Base-by-base conservation (phyloP, 2,113 vertebrate genomes). In the Larimichthys crocea region DNA sequence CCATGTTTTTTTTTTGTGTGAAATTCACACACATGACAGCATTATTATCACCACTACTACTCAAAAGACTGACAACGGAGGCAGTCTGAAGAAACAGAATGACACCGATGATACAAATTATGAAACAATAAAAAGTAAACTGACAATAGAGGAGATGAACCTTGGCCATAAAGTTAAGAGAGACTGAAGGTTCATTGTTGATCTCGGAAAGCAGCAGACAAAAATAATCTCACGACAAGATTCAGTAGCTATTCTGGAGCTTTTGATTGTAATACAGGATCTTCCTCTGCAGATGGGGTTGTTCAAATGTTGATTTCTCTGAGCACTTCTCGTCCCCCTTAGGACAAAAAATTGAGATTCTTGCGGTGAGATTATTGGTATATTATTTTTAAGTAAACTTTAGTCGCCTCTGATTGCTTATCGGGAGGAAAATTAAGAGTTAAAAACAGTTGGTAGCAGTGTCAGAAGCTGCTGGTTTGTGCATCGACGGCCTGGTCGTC, bases 71-170 rank as follows among this genome's bases (percentile, higher is more conserved):
- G 35, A 70, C 75, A 8, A 61, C 12, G 24, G 24, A 64, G 3
- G 69, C 69, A 86, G 83, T 49, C 49, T 74, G 66, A 62, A 71
- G 26, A 60, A 72, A 84, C 52, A 69, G 40, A 61, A 48, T 35
- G 16, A 69, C 42, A 65, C 2, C 7, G 3, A 66, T 56, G 19
- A 22, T 64, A 61, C 20, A 24, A 78, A 56, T 57, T 31, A 52
- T 59, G 64, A 82, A 63, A 62, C 44, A 59, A 15, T 40, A 40
- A 76, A 20, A 72, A 55, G 60, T n/a, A 22, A 56, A 82, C 12
- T 19, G 35, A 50, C 16, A 63, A 24, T 11, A 15, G n/a, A 67
- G 24, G 29, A 62, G 59, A 52, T 40, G 31, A 46, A 53, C 20
- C 48, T 10, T 5, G 8, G 9, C 7, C 2, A 44, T 56, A 0